Conservation (phyloP, 2,797 vertebrate species). For the Bufotes viridis region DNA sequence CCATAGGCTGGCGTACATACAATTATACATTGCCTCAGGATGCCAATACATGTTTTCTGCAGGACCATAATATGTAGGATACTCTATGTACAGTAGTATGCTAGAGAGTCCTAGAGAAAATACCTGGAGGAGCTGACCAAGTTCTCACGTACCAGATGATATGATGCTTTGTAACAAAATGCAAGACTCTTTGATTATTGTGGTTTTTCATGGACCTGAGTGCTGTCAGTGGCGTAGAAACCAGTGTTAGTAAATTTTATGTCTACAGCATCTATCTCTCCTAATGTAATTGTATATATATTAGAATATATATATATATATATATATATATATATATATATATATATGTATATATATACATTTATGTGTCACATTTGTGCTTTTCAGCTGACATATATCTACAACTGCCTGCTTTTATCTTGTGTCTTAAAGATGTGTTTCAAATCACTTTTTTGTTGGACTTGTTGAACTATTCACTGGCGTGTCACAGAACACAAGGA, state of each 20-base stretch:
- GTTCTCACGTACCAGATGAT: background rate
- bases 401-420: constrained; percentile 37
- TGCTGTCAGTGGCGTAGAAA: background rate
- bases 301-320: too few species aligned
- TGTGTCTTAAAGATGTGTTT: constrained; percentile 32
- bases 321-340: background rate
- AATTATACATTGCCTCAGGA: background rate
- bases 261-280: background rate
- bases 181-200: background rate
- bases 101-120: background rate
- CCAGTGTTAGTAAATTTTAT: background rate
- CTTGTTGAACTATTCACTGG: constrained; percentile 32
- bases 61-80: background rate
- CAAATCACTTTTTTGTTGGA: constrained; percentile 50
- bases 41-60: background rate
- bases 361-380: background rate
- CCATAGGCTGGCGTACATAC: background rate
- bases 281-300: background rate
- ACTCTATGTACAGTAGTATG: background rate
- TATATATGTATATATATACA: constrained; percentile 10
- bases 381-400: constrained; percentile 23
- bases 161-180: background rate
- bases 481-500: constrained; percentile 74
- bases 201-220: background rate
- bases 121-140: background rate